Evolutionary conservation across 2,797 vertebrate genomes (phyloP), one percentile per base, ranked within the genome.

Genomic region (Eupleurogrammus muticus): DNA sequence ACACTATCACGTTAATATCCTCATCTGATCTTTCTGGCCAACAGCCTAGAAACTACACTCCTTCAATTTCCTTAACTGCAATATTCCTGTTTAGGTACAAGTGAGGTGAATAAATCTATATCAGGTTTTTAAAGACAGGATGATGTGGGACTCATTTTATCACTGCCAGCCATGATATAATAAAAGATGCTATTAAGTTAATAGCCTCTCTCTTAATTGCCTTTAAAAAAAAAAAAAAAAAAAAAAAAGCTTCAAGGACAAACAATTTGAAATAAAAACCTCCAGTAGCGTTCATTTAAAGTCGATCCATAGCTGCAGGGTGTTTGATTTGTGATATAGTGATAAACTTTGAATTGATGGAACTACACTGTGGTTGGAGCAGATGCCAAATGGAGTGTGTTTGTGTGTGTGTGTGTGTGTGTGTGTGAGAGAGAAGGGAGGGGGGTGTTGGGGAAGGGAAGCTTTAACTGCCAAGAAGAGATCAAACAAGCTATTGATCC

Each of bases 401-500:
- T 3, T 28, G 28, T 28, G 3, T 28, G 28, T 28, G 28, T 28
- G 28, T 28, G 28, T 28, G 28, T 28, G 28, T 28, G 28, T 28
- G 28, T 28, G 6, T 28, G 28, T 28, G 28, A 3, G 28, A 3
- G 28, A 3, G 28, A 6, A 28, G 28, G 28, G 28, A 6, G 28
- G 28, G 59, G 73, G 69, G 65, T 55, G 54, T 20, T 57, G 75
- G 73, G 66, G 52, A 73, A 44, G 40, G 16, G 16, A 44, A 44
- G 16, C 40, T 44, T 44, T 44, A 44, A 44, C 11, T 17, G 40
- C 40, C 16, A n/a, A 60, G 47, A 65, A 68, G 52, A 87, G 77
- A 83, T 87, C 77, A 80, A 87, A 87, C 79, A 59, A 69, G 64
- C 28, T 81, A 87, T 89, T 85, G 86, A 91, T 88, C 73, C 61